Evolutionary conservation across 2,797 vertebrate species (phyloP).

Genomic region (Cephalopachus bancanus): DNA sequence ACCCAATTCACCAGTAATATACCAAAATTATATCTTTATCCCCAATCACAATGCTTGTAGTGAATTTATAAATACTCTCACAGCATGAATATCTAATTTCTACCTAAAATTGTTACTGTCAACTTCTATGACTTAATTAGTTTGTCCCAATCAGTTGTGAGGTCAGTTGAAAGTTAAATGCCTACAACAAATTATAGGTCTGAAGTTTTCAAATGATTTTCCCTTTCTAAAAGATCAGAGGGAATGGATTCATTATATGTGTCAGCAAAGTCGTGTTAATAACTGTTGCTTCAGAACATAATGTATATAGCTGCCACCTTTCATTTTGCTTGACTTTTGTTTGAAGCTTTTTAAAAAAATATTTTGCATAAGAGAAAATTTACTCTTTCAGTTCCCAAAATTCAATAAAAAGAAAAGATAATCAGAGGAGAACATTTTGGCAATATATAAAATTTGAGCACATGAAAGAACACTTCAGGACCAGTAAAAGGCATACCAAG

Average conservation of each 20-base stretch:
- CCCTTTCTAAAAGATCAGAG: neutral
- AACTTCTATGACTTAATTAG: neutral
- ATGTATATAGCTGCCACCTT: neutral
- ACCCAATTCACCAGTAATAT: neutral
- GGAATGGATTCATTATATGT: neutral
- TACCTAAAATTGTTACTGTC: neutral
- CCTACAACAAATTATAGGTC: neutral
- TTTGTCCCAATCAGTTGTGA: neutral
- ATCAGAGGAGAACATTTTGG: neutral
- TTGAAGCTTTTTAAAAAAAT: neutral
- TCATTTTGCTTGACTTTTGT: slow-evolving; percentile 15
- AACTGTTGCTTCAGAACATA: neutral
- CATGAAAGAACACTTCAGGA: neutral
- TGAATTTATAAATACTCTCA: slow-evolving; percentile 19
- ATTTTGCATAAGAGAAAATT: neutral
- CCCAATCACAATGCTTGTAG: neutral
- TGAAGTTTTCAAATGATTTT: neutral
- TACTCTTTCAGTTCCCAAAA: neutral
- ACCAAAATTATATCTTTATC: neutral
- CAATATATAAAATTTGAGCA: neutral
- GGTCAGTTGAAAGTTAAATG: neutral
- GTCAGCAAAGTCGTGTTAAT: neutral
- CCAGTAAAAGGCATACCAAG: neutral
- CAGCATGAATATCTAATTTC: neutral
- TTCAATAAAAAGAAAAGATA: neutral